A percentile compares a stretch with the other conserved stretches of the same genome.
phyloP scores from a whole-genome alignment of 2,888 invertebrate genomes.

The Malthinus flaveolus region DNA sequence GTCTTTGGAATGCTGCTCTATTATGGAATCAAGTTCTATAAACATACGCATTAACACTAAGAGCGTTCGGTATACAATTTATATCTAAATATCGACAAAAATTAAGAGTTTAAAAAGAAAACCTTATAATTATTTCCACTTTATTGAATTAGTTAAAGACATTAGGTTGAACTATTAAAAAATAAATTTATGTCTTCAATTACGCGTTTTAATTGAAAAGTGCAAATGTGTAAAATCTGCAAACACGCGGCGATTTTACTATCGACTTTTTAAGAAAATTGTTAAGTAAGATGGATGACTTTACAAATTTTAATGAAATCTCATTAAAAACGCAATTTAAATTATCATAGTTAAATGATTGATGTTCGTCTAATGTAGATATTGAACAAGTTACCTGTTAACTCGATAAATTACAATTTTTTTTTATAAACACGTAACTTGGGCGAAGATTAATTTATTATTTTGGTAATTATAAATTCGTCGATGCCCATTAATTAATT shows the following conservation, averaged over 20 bases:
- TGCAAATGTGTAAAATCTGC: background rate
- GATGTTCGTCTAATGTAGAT: conserved; percentile 12
- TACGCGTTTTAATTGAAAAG: conserved; percentile 2
- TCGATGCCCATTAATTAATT: too few relatives aligned
- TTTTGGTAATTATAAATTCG: too few relatives aligned
- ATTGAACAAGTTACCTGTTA: conserved; percentile 3
- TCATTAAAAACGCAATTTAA: conserved; percentile 27
- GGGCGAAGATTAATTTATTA: too few relatives aligned
- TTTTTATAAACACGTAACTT: background rate
- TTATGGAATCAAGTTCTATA: conserved; percentile 56
- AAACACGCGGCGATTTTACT: background rate
- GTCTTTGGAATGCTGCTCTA: conserved; percentile 53
- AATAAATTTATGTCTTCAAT: conserved; percentile 2
- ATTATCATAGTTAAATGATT: conserved; percentile 15
- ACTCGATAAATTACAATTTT: conserved; percentile 7
- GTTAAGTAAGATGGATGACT: conserved; percentile 25
- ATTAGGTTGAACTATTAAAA: background rate
- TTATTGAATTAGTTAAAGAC: background rate
- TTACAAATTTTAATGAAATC: conserved; percentile 24
- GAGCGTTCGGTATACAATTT: conserved; percentile 51
- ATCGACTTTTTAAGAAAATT: conserved; percentile 6
- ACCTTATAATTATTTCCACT: background rate
- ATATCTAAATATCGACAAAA: conserved; percentile 53
- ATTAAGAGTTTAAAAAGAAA: conserved; percentile 25
- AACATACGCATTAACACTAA: conserved; percentile 55